Evolutionary conservation across 2,797 vertebrate species (phyloP).

Genomic region (Gephyroberyx darwinii): DNA sequence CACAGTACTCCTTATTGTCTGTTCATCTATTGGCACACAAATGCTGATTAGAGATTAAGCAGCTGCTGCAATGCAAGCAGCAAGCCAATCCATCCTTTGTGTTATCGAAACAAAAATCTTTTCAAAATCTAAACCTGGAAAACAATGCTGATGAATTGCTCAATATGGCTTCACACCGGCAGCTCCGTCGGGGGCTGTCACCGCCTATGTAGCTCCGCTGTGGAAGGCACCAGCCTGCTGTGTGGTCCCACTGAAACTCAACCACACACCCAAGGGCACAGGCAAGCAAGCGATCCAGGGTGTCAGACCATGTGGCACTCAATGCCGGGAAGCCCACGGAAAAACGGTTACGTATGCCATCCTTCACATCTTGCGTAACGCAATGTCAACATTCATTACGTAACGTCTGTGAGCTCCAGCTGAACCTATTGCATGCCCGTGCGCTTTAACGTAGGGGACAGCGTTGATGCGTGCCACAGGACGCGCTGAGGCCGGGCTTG

Average conservation of each 20-base stretch:
- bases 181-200: constrained; percentile 1
- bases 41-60: constrained; percentile 38
- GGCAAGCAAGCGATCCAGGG: constrained; percentile 17
- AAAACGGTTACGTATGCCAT: constrained; percentile 12
- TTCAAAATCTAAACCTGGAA: constrained; percentile 5
- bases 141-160: constrained; percentile 8
- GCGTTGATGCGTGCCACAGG: constrained; percentile 22
- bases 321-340: constrained; percentile 2
- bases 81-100: constrained; percentile 33
- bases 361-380: constrained; percentile 31
- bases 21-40: constrained; percentile 44
- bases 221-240: neutral
- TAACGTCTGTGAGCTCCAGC: constrained; percentile 52
- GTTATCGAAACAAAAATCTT: constrained; percentile 11
- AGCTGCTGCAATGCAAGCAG: constrained; percentile 21
- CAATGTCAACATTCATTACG: constrained; percentile 63
- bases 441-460: constrained; percentile 36
- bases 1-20: constrained; percentile 30
- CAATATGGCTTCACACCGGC: constrained; percentile 12
- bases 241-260: neutral
- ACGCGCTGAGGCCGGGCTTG: constrained; percentile 19
- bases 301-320: neutral
- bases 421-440: constrained; percentile 36
- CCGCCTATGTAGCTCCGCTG: neutral
- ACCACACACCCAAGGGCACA: constrained; percentile 28